These are phyloP conservation scores for Aviceda subcristata DNA, from an alignment of 2,113 vertebrate species.

Conservation along the genomic window DNA sequence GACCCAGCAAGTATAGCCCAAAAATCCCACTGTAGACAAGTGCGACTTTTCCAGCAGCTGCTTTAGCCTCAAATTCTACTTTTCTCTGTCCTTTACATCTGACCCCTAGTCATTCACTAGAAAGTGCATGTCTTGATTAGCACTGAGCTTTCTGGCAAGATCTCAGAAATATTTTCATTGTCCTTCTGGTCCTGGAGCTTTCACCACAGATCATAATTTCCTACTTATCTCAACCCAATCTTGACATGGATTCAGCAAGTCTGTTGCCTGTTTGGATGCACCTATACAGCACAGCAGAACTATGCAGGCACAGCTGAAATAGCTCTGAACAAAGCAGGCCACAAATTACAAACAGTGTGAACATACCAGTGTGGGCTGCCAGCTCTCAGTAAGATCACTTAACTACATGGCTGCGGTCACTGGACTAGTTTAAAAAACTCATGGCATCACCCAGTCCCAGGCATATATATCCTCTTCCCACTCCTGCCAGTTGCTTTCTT, in stretches of 20 bases:
- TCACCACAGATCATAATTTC: background rate
- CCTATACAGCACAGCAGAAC: background rate
- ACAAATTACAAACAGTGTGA: background rate
- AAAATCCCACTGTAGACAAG: background rate
- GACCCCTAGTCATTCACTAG: background rate
- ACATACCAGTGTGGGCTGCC: background rate
- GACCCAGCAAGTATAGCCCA: background rate
- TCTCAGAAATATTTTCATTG: background rate
- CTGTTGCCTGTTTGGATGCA: background rate
- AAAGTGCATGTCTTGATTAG: background rate
- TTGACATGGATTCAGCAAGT: background rate
- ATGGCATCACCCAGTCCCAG: accelerated
- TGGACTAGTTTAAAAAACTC: background rate
- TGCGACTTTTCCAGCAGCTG: background rate
- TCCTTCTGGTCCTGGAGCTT: background rate
- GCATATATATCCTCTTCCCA: background rate
- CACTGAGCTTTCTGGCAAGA: background rate
- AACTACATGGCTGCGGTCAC: background rate
- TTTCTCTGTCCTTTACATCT: background rate
- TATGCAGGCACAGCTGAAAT: background rate
- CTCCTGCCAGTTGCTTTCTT: background rate
- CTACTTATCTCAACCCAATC: background rate
- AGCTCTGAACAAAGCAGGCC: background rate
- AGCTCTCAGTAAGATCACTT: background rate
- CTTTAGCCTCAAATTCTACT: background rate